Conservation (phyloP, 2,888 invertebrate species). For the Ctena decussata region DNA sequence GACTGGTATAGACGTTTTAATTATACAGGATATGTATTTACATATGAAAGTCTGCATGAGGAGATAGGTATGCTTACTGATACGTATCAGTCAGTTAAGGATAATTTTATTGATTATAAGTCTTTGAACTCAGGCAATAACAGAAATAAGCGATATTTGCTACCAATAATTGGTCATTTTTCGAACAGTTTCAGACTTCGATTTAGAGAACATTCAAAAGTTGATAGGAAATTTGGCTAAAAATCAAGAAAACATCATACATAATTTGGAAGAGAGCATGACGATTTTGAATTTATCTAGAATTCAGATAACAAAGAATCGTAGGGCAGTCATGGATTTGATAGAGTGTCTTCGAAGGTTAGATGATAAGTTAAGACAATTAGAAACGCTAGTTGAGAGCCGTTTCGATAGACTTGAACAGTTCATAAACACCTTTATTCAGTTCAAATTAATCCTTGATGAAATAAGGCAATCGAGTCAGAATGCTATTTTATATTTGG, state of each 20-base stretch:
- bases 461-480: conserved; percentile 9
- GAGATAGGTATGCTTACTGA: background rate
- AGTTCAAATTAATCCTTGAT: conserved; percentile 9
- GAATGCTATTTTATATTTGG: background rate
- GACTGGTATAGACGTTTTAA: background rate
- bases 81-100: background rate
- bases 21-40: background rate
- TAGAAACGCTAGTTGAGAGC: background rate
- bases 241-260: background rate
- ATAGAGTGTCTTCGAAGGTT: background rate
- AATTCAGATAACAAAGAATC: background rate
- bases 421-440: background rate
- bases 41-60: conserved; percentile 13
- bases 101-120: conserved; percentile 13
- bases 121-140: background rate
- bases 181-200: background rate
- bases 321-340: background rate
- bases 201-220: background rate
- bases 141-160: conserved; percentile 14
- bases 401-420: background rate
- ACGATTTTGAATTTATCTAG: conserved; percentile 32
- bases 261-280: conserved; percentile 8
- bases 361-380: background rate
- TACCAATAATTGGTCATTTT: conserved; percentile 15
- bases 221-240: too few relatives aligned